phyloP scores from a whole-genome alignment of 2,888 invertebrate species.

The Acrobasis repandana region DNA sequence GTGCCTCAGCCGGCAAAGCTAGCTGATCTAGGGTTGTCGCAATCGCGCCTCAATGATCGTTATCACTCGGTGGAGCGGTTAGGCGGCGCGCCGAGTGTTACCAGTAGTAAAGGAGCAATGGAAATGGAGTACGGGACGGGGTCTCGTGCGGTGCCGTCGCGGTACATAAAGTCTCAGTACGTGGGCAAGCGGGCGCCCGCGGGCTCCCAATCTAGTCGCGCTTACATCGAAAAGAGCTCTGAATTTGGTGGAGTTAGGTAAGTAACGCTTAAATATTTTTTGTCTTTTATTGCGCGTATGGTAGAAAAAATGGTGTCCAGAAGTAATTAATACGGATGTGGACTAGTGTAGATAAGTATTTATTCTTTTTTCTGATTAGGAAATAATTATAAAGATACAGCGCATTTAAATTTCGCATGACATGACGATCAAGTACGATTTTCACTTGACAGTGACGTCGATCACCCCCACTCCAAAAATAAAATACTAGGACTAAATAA shows the following conservation, averaged over 20 bases:
- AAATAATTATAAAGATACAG: too few species aligned
- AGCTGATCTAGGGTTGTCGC: conserved; percentile 90
- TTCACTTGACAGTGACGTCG: too few species aligned
- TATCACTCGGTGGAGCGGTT: conserved; percentile 93
- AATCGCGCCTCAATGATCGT: conserved; percentile 93
- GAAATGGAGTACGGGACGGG: conserved; percentile 88
- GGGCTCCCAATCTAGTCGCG: conserved; percentile 93
- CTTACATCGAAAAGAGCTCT: conserved; percentile 91
- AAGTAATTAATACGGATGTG: too few species aligned
- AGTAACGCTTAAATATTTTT: conserved; percentile 25
- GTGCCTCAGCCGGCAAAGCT: conserved; percentile 84
- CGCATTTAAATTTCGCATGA: too few species aligned
- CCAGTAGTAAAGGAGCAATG: conserved; percentile 82
- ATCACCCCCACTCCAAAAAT: too few species aligned
- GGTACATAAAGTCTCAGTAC: conserved; percentile 93
- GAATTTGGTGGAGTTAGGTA: conserved; percentile 86
- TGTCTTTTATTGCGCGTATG: too few species aligned
- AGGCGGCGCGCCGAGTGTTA: conserved; percentile 84
- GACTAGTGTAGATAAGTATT: too few species aligned
- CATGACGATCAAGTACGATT: too few species aligned
- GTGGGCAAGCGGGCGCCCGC: conserved; percentile 90
- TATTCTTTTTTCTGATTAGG: too few species aligned
- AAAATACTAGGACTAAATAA: too few species aligned
- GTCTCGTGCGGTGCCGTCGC: conserved; percentile 81
- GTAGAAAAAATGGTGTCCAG: too few species aligned